Conservation (phyloP, 2,113 vertebrate genomes). For the Platysternon megacephalum region DNA sequence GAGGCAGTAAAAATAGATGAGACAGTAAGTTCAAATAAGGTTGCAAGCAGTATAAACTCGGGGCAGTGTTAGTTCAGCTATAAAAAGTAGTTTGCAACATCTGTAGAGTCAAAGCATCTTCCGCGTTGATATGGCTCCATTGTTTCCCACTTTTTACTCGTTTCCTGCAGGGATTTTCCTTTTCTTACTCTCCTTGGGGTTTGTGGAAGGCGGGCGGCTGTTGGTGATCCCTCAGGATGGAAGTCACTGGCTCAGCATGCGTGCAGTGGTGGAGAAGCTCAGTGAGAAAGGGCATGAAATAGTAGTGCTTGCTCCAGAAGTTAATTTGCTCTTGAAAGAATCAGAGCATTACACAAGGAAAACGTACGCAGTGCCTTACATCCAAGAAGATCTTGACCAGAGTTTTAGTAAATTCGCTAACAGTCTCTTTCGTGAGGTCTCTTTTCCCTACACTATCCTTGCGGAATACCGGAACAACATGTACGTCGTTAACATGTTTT, state of each 20-base stretch:
- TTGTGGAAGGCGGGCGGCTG: conserved; percentile 17
- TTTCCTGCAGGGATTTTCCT: too few relatives aligned
- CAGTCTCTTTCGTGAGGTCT: neutral
- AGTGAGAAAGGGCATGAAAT: conserved; percentile 80
- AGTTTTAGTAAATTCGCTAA: neutral
- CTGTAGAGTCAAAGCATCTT: too few relatives aligned
- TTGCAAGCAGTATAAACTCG: too few relatives aligned
- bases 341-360: conserved; percentile 75
- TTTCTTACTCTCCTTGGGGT: too few relatives aligned
- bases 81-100: too few relatives aligned
- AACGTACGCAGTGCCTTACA: conserved; percentile 72
- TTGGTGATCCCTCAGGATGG: conserved; percentile 86
- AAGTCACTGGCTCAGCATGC: conserved; percentile 85
- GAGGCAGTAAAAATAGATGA: too few relatives aligned
- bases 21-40: too few relatives aligned
- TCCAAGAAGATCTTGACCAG: neutral
- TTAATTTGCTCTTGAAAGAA: conserved; percentile 76
- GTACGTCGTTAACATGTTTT: neutral
- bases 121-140: too few relatives aligned
- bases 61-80: too few relatives aligned
- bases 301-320: conserved; percentile 81
- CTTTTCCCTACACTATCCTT: neutral
- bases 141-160: too few relatives aligned
- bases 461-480: neutral
- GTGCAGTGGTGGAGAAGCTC: conserved; percentile 77